A percentile compares a stretch with the other conserved stretches of the same genome.
Evolutionary conservation across 2,888 invertebrate species (phyloP).

Genomic region (Mythimna loreyi): DNA sequence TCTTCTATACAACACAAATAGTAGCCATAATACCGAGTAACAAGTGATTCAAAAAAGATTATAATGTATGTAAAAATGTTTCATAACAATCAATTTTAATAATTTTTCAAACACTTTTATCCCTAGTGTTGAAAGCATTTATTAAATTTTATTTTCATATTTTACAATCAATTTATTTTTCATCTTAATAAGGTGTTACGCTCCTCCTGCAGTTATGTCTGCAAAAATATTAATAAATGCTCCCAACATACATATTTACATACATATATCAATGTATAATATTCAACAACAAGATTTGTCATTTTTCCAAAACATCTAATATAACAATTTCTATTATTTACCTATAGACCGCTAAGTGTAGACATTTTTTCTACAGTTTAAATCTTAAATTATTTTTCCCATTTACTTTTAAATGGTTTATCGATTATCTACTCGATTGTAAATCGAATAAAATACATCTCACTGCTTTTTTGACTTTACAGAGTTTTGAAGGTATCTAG

Average conservation of each 20-base stretch:
- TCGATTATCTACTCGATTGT: conserved; percentile 20
- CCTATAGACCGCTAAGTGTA: conserved; percentile 75
- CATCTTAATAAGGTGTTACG: conserved; percentile 13
- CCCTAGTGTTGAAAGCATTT: conserved; percentile 59
- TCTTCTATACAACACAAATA: conserved; percentile 34
- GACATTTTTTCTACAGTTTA: conserved; percentile 64
- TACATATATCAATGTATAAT: conserved; percentile 63
- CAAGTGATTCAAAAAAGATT: conserved; percentile 70
- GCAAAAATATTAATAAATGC: conserved; percentile 48
- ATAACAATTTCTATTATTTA: conserved; percentile 79
- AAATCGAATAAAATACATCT: conserved; percentile 14
- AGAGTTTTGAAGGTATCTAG: not conserved
- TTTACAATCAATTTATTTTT: conserved; percentile 9
- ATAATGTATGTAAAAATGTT: conserved; percentile 69
- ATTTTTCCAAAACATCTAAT: conserved; percentile 78
- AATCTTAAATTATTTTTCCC: conserved; percentile 58
- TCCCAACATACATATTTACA: conserved; percentile 48
- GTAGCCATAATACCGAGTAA: conserved; percentile 66
- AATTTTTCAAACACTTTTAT: conserved; percentile 61
- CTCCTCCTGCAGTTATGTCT: conserved; percentile 1
- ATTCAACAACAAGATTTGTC: conserved; percentile 81
- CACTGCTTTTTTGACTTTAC: not conserved
- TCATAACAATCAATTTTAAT: conserved; percentile 70
- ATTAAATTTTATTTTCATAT: conserved; percentile 30
- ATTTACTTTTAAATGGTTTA: conserved; percentile 29